phyloP scores from a whole-genome alignment of 2,888 invertebrate species.

The Drosophila phalerata region DNA sequence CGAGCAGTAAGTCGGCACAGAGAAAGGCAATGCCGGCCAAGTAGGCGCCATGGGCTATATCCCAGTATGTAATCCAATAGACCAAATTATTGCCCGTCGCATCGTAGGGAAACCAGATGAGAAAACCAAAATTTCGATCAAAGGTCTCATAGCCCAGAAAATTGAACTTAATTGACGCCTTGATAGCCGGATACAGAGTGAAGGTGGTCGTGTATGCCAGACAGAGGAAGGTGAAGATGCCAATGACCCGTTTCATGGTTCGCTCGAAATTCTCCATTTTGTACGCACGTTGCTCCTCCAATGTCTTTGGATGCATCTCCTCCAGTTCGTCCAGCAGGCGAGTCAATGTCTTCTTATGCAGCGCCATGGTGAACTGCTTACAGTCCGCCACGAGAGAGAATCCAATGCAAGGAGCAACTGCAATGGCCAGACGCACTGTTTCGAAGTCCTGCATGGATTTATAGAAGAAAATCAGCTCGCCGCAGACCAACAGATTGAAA shows the following conservation, averaged over 20 bases:
- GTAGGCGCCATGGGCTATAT: slow-evolving; percentile 71
- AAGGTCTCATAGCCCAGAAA: slow-evolving; percentile 69
- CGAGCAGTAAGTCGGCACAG: slow-evolving; percentile 76
- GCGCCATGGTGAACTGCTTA: slow-evolving; percentile 74
- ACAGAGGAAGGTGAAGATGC: slow-evolving; percentile 74
- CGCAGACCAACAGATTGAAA: slow-evolving; percentile 70
- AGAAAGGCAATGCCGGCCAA: slow-evolving; percentile 76
- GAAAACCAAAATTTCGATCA: slow-evolving; percentile 74
- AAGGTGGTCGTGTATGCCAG: slow-evolving; percentile 75
- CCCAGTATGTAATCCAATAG: slow-evolving; percentile 69
- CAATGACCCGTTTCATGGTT: slow-evolving; percentile 72
- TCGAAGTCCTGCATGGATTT: slow-evolving; percentile 67
- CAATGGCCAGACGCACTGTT: slow-evolving; percentile 75
- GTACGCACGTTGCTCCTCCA: slow-evolving; percentile 55
- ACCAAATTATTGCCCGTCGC: slow-evolving; percentile 54
- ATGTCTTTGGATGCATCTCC: slow-evolving; percentile 74
- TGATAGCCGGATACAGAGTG: slow-evolving; percentile 73
- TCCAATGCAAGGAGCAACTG: slow-evolving; percentile 81
- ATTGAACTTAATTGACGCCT: slow-evolving; percentile 67
- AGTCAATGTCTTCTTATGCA: slow-evolving; percentile 57
- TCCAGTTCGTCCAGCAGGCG: slow-evolving; percentile 75
- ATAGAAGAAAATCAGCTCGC: slow-evolving; percentile 74
- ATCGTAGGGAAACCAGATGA: slow-evolving; percentile 81
- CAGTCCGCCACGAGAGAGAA: slow-evolving; percentile 76
- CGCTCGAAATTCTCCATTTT: slow-evolving; percentile 54